A percentile compares a stretch with the other conserved stretches of the same genome.
phyloP scores from a whole-genome alignment of 2,113 vertebrate species.

The Prunella fulvescens region DNA sequence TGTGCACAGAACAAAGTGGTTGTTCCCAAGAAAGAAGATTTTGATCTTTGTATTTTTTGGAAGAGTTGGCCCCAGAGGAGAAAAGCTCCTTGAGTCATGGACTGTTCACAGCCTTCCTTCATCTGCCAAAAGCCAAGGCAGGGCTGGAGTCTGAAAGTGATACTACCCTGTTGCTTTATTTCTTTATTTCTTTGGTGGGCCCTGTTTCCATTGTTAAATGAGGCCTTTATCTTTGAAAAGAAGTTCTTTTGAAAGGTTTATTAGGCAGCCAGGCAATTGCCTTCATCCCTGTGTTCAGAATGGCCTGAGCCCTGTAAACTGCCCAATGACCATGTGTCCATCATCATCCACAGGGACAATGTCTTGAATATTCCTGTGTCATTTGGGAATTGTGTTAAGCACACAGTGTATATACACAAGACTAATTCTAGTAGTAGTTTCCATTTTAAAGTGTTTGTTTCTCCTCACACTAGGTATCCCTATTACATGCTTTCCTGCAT shows the following conservation, averaged over 20 bases:
- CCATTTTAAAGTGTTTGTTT: background rate
- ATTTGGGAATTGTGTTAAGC: background rate
- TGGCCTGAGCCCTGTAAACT: background rate
- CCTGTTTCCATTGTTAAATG: background rate
- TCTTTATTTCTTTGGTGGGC: background rate
- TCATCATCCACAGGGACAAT: background rate
- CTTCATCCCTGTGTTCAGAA: background rate
- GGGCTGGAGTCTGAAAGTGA: background rate
- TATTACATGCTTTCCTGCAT: conserved; percentile 93
- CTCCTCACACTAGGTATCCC: conserved; percentile 82
- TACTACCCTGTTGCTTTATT: background rate
- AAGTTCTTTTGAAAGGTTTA: background rate
- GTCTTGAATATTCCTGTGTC: background rate
- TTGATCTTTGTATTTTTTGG: background rate
- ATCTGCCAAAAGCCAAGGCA: background rate
- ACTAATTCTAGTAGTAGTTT: background rate
- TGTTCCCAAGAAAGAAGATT: background rate
- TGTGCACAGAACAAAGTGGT: background rate
- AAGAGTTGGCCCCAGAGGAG: background rate
- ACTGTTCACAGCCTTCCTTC: background rate
- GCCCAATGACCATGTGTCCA: background rate
- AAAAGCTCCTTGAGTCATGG: background rate
- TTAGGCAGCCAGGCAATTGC: background rate
- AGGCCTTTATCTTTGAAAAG: background rate
- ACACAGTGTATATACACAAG: background rate